Evolutionary conservation across 2,113 vertebrate genomes (phyloP).

Genomic region (Saguinus midas): DNA sequence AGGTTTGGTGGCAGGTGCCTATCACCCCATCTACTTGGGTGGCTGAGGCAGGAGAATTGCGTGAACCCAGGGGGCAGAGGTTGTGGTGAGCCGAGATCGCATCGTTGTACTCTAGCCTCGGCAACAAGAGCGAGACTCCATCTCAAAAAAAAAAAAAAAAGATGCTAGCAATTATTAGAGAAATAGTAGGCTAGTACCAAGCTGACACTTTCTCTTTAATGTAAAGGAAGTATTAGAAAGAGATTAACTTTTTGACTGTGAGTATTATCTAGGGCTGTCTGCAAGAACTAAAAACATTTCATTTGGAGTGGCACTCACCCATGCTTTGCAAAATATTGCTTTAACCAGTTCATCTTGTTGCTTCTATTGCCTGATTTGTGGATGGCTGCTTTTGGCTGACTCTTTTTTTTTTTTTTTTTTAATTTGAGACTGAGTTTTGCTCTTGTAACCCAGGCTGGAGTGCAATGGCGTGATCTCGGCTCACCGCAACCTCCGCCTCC

Average conservation of each 20-base stretch:
- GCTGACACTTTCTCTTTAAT: not conserved
- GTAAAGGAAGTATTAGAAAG: conserved; percentile 1
- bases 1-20: too few relatives aligned
- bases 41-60: too few relatives aligned
- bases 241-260: not conserved
- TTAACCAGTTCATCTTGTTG: not conserved
- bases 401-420: not conserved
- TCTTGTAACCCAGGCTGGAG: too few relatives aligned
- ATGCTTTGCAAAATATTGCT: not conserved
- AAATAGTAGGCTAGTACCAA: not conserved
- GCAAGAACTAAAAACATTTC: not conserved
- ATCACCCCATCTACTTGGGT: too few relatives aligned
- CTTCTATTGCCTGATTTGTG: not conserved
- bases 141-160: not conserved
- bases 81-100: too few relatives aligned
- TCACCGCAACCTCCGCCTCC: too few relatives aligned
- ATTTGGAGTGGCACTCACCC: not conserved
- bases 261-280: not conserved
- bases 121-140: not conserved
- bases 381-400: not conserved
- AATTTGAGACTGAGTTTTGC: too few relatives aligned
- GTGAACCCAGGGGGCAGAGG: too few relatives aligned
- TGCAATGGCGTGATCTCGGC: too few relatives aligned
- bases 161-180: not conserved
- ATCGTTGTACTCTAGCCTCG: too few relatives aligned